Percentiles rank a stretch among this genome's conserved stretches.
Evolutionary conservation across 2,888 invertebrate genomes (phyloP).

Genomic region (Ptychoptera albimana): DNA sequence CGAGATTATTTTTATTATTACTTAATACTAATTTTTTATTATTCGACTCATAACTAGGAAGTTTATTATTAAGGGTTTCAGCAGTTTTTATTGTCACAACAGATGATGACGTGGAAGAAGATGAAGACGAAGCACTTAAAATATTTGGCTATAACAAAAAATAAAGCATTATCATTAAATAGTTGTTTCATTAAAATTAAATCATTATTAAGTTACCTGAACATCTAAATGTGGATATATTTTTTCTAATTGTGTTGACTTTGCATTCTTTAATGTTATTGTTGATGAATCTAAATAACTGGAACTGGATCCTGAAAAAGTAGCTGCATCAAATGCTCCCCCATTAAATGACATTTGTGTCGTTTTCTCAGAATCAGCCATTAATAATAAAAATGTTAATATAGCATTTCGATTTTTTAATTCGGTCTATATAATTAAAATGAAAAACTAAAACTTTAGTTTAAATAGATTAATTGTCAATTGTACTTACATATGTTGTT

Average conservation of each 20-base stretch:
- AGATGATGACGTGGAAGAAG: neutral
- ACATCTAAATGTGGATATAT: too few species aligned
- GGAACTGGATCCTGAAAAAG: neutral
- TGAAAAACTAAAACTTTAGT: too few species aligned
- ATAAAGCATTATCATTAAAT: too few species aligned
- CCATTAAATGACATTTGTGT: too few species aligned
- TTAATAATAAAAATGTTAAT: constrained; percentile 32
- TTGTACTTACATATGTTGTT: constrained; percentile 18
- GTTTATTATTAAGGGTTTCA: neutral
- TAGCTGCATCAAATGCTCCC: neutral
- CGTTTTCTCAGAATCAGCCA: constrained; percentile 16
- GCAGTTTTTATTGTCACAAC: neutral
- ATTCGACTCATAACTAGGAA: neutral
- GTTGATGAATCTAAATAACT: too few species aligned
- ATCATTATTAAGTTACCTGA: too few species aligned
- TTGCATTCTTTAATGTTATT: too few species aligned
- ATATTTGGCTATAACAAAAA: neutral
- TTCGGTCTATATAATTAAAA: too few species aligned
- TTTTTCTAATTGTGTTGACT: too few species aligned
- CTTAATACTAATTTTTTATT: neutral
- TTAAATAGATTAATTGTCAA: neutral
- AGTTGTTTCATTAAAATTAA: too few species aligned
- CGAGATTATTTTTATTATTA: neutral
- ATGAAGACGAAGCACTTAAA: neutral
- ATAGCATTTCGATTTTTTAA: constrained; percentile 43